These are phyloP conservation scores for Uloborus diversus DNA, from an alignment of 1,140 invertebrate species.

Conservation along the genomic window DNA sequence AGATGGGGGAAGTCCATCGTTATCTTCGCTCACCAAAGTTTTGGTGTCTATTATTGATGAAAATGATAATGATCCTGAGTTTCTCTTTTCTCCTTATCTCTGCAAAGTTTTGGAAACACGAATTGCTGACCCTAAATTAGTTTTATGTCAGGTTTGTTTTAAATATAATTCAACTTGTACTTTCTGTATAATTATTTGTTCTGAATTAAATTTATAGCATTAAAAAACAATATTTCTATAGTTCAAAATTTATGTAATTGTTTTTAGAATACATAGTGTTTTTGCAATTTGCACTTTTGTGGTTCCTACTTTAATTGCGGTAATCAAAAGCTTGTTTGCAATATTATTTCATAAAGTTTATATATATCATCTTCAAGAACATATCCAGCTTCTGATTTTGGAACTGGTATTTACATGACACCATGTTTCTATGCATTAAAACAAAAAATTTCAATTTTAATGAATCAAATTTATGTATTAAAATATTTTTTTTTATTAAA, in stretches of 20 bases:
- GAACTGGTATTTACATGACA: too few species aligned
- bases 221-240: too few species aligned
- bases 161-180: neutral
- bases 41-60: conserved; percentile 83
- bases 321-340: too few species aligned
- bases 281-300: neutral
- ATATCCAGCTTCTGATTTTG: too few species aligned
- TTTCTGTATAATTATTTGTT: neutral
- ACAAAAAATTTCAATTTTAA: too few species aligned
- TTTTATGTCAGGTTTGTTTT: conserved; percentile 39
- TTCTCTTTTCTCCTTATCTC: conserved; percentile 40
- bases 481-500: too few species aligned
- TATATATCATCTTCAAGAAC: too few species aligned
- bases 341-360: too few species aligned
- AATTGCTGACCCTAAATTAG: neutral
- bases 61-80: conserved; percentile 58
- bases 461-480: too few species aligned
- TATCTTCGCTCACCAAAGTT: conserved; percentile 89
- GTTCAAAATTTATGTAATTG: neutral
- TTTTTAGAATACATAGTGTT: neutral
- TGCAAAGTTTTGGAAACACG: conserved; percentile 50
- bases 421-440: too few species aligned
- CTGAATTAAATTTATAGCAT: neutral
- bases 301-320: neutral
- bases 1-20: conserved; percentile 89